Percentiles rank a stretch among this genome's conserved stretches.
Evolutionary conservation across 2,113 vertebrate species (phyloP).

Genomic region (Grus americana): DNA sequence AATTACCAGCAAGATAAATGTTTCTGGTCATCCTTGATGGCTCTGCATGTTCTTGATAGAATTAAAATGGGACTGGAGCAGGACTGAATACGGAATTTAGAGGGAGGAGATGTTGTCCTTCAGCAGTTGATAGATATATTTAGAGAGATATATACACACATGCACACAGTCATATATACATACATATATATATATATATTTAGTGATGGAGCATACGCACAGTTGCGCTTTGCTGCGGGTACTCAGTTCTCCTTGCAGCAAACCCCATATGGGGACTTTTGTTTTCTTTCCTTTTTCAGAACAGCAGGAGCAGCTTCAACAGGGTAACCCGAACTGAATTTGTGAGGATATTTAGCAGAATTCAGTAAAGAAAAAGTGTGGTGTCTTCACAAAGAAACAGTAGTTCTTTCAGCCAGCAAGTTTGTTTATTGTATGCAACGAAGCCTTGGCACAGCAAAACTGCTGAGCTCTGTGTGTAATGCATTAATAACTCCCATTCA

Average conservation of each 20-base stretch:
- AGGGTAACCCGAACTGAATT: not conserved
- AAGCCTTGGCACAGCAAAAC: not conserved
- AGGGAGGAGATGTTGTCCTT: slow-evolving; percentile 12
- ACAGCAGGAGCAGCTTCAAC: slow-evolving; percentile 6
- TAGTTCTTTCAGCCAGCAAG: not conserved
- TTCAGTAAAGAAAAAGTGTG: not conserved
- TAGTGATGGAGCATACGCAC: slow-evolving; percentile 69
- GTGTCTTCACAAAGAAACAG: not conserved
- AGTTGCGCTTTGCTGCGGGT: slow-evolving; percentile 9
- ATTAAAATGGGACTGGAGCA: slow-evolving; percentile 1
- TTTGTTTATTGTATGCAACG: not conserved
- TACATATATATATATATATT: not conserved
- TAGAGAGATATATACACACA: not conserved
- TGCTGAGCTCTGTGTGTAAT: not conserved
- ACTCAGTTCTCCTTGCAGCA: slow-evolving; percentile 6
- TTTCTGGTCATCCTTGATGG: not conserved
- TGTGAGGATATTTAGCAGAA: not conserved
- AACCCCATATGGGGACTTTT: not conserved
- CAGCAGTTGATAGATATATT: slow-evolving; percentile 38
- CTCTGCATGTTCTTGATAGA: not conserved
- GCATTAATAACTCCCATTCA: not conserved
- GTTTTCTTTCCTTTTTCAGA: not conserved
- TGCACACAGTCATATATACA: no score
- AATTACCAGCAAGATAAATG: not conserved
- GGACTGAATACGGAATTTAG: not conserved